These are phyloP conservation scores for Gymnothorax javanicus DNA, from an alignment of 2,797 vertebrate genomes.

Conservation along the genomic window DNA sequence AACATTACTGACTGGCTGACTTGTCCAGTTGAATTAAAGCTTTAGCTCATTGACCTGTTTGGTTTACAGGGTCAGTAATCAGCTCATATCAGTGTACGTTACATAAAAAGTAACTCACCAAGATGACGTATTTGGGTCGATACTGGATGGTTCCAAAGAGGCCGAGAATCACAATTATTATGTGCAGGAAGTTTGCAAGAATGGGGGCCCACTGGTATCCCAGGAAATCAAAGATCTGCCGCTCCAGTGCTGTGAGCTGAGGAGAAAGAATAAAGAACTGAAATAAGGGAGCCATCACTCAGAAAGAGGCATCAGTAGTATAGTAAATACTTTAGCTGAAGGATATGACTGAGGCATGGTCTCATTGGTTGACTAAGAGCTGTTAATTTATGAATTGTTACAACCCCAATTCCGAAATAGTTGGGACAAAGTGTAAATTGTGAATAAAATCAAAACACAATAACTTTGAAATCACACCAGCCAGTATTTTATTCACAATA, in stretches of 20 bases:
- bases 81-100: neutral
- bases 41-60: neutral
- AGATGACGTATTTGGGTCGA: conserved; percentile 77
- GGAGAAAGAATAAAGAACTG: conserved; percentile 56
- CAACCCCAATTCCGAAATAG: too few species aligned
- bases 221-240: conserved; percentile 83
- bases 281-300: neutral
- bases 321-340: neutral
- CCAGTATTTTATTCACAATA: too few species aligned
- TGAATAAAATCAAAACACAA: too few species aligned
- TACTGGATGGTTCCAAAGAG: conserved; percentile 83
- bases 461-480: too few species aligned
- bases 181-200: conserved; percentile 82
- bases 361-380: too few species aligned
- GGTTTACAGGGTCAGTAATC: neutral
- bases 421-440: too few species aligned
- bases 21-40: neutral
- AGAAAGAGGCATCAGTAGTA: neutral
- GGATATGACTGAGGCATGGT: too few species aligned
- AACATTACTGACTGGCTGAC: too few species aligned
- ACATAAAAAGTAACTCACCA: conserved; percentile 70
- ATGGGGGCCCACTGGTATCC: conserved; percentile 85
- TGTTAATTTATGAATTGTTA: too few species aligned
- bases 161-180: conserved; percentile 81
- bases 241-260: conserved; percentile 77